Base-by-base conservation (phyloP, 35 echinoderm and acorn worm species). In the Apostichopus japonicus region DNA sequence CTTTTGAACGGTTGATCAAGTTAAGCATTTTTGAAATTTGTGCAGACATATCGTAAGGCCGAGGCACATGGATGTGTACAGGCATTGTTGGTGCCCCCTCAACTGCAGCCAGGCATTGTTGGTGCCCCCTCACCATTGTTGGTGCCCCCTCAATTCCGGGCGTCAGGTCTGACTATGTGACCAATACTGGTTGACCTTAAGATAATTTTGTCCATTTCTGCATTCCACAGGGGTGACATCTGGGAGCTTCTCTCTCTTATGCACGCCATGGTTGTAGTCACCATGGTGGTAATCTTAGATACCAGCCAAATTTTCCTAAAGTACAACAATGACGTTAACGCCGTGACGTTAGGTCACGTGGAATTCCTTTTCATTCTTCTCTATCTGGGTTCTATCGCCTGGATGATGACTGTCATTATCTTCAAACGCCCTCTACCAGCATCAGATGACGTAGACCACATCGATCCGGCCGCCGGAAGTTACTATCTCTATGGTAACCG, bases 361-460 rank as follows among this genome's bases (percentile, higher is more conserved):
- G 94, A 95, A 76, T 79, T 90, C 65, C 92, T 92, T 92, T 98
- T 98, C 87, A 98, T 95, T 19, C 90, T 98, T 56, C 79, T 98
- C 1, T 98, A 98, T 54, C 62, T 95, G 10, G 90, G 90, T 8
- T 91, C 96, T 23, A 94, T 98, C 17, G 93, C 86, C 7, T 98
- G 96, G 96, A 94, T 98, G 79, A 91, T 98, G 58, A 86, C 94
- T 53, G 96, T 98, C 44, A 93, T 95, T 57, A 90, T 98, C 23
- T 79, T 95, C 25, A 98, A 98, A 77, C 90, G 90, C 61, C 96
- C 96, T 24, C 92, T 98, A 54, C 96, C 96, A 17, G 62, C 94
- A 10, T 92, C 72, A 14, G 92, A 95, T 73, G 96, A 98, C 90
- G 94, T 95, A 67, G 96, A 98, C 51, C 90, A 92, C 15, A 83